These are phyloP conservation scores for Heterodera carotae DNA, from an alignment of 1,140 invertebrate species.

Conservation along the genomic window DNA sequence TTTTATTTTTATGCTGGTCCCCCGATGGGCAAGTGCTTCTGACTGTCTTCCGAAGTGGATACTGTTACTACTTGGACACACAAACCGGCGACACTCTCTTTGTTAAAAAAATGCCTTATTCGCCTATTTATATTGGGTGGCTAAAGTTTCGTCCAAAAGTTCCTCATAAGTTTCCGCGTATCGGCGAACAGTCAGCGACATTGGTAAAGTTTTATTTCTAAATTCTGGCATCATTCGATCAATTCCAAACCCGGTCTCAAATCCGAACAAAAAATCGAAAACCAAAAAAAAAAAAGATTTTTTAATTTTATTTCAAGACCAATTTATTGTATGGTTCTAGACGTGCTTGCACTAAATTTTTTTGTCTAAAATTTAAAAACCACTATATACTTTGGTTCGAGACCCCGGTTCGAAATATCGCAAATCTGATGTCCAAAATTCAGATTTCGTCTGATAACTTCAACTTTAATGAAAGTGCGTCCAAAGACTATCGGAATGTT, in stretches of 20 bases:
- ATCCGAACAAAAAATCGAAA: too few species aligned
- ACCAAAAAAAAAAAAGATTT: too few species aligned
- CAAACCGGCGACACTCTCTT: constrained; percentile 33
- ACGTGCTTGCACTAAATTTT: too few species aligned
- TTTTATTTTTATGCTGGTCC: constrained; percentile 27
- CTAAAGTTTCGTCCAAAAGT: constrained; percentile 14
- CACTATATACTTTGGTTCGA: too few species aligned
- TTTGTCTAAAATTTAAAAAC: too few species aligned
- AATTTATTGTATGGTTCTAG: too few species aligned
- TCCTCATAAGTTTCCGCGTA: neutral
- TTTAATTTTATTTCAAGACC: too few species aligned
- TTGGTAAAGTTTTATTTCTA: neutral
- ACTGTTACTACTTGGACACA: constrained; percentile 23
- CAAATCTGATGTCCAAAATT: neutral
- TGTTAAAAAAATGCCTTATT: constrained; percentile 5
- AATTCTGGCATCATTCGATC: too few species aligned
- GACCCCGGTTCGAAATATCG: too few species aligned
- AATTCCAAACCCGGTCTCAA: too few species aligned
- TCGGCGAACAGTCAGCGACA: neutral
- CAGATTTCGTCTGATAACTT: constrained; percentile 29
- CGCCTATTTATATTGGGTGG: constrained; percentile 27
- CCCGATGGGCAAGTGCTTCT: constrained; percentile 38
- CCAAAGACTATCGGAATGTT: constrained; percentile 21
- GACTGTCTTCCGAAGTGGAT: constrained; percentile 21
- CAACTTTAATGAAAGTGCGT: constrained; percentile 27